Evolutionary conservation across 2,888 invertebrate species (phyloP), one percentile per base, ranked within the genome.

Genomic region (Tromatobia lineatoria): DNA sequence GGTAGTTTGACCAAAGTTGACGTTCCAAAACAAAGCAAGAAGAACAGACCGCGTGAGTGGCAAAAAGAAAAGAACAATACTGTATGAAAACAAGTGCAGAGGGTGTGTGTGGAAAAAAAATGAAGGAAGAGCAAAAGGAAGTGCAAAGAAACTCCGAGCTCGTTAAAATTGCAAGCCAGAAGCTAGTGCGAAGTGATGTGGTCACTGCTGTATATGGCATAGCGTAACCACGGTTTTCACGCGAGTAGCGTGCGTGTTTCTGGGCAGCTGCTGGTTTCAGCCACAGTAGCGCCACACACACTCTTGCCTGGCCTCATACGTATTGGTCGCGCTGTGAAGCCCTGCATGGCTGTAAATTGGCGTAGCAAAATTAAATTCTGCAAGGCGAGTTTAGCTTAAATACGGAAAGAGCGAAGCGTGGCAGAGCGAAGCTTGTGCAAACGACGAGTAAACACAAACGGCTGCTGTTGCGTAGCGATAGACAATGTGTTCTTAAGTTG

Each of bases 281-380:
- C n/a, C 38, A 29, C 52, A 34, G 23, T 34, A 23, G 25, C 67
- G 18, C 23, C 18, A 34, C 42, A 52, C 42, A 57, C 61, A 38
- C 23, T 25, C 47, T 20, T 10, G 38, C 10, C 59, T 64, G 45
- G 59, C 52, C 79, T 66, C 54, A 45, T 75, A 20, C 20, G 47
- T 70, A 20, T 57, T 13, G 54, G 42, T 75, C 71, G 52, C 54
- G 57, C 23, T 50, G 67, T 45, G 23, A 80, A 77, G 54, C 66
- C 42, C n/a, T 66, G 50, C 70, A 52, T 25, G 52, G 29, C 76
- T 80, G 79, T 83, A 83, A 87, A 87, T 87, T 85, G 85, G 76
- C 80, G 83, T 83, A 78, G 80, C 82, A 87, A 87, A 85, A 87
- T 87, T 85, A 87, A 85, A 86, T 85, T 82, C 75, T 71, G 64